These are phyloP conservation scores for Illadopsis cleaveri DNA, from an alignment of 2,113 vertebrate species.

Conservation along the genomic window DNA sequence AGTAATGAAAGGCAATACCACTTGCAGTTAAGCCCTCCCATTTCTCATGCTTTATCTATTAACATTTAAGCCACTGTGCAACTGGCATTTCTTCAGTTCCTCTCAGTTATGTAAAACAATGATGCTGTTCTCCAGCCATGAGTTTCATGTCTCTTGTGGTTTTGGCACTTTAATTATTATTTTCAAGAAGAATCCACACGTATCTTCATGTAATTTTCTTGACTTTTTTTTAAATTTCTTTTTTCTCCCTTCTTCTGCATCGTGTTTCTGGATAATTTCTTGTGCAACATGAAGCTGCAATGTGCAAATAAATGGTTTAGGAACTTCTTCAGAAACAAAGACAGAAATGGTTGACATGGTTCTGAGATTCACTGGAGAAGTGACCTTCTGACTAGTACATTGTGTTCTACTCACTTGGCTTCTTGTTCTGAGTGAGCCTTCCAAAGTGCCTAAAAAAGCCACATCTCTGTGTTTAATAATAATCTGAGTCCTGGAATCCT, in stretches of 20 bases:
- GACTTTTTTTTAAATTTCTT: not conserved
- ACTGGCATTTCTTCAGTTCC: not conserved
- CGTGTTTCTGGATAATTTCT: not conserved
- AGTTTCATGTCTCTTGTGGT: not conserved
- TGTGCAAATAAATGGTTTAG: not conserved
- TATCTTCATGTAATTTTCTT: not conserved
- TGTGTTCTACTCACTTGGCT: not conserved
- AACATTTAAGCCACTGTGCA: not conserved
- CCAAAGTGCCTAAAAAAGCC: not conserved
- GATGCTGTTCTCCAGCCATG: not conserved
- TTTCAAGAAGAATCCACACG: not conserved
- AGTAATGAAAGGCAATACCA: not conserved
- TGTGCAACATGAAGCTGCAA: not conserved
- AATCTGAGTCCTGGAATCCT: not conserved
- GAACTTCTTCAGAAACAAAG: not conserved
- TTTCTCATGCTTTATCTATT: not conserved
- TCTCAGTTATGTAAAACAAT: not conserved
- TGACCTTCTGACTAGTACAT: not conserved
- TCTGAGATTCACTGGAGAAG: not conserved
- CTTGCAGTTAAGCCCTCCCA: not conserved
- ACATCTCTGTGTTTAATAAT: not conserved
- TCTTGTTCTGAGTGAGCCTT: not conserved
- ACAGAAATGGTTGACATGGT: not conserved
- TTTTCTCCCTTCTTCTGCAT: not conserved
- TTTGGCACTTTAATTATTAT: not conserved